Conservation (phyloP, 2,888 invertebrate species). For the Elmis aenea region DNA sequence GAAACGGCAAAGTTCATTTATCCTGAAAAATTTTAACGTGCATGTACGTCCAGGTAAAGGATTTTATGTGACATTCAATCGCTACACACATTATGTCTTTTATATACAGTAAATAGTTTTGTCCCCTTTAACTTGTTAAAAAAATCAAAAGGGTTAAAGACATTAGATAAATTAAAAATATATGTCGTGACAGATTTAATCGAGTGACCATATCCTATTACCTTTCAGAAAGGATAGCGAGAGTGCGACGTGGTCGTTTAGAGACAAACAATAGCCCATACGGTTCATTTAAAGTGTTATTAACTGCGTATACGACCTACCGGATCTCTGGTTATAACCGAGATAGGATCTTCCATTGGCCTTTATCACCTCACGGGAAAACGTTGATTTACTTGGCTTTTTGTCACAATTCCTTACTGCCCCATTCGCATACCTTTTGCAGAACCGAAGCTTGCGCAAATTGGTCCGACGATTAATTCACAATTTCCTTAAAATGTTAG, state of each 20-base stretch:
- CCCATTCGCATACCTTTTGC: too few relatives aligned
- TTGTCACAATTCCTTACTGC: too few relatives aligned
- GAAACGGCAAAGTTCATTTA: too few relatives aligned
- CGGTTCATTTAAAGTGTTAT: constrained; percentile 40
- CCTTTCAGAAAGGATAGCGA: constrained; percentile 14
- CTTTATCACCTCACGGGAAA: constrained; percentile 3
- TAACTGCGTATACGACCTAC: constrained; percentile 35
- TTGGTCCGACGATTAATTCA: too few relatives aligned
- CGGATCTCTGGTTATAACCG: constrained; percentile 33
- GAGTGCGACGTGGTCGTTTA: constrained; percentile 24
- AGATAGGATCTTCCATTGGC: constrained; percentile 15
- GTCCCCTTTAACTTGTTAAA: constrained; percentile 1
- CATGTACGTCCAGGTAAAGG: too few relatives aligned
- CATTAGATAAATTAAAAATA: constrained; percentile 10
- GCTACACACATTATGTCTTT: too few relatives aligned
- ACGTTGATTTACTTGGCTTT: too few relatives aligned
- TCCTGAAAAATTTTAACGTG: too few relatives aligned
- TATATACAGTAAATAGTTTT: too few relatives aligned
- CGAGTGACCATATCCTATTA: constrained; percentile 22
- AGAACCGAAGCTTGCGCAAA: too few relatives aligned
- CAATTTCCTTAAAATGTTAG: too few relatives aligned
- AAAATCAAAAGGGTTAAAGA: constrained; percentile 9
- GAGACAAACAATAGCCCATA: constrained; percentile 32
- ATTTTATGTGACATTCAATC: too few relatives aligned
- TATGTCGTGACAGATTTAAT: constrained; percentile 22